A percentile compares a stretch with the other conserved stretches of the same genome.
phyloP scores from a whole-genome alignment of 2,888 invertebrate species.

The Lasioglossum zephyrum region DNA sequence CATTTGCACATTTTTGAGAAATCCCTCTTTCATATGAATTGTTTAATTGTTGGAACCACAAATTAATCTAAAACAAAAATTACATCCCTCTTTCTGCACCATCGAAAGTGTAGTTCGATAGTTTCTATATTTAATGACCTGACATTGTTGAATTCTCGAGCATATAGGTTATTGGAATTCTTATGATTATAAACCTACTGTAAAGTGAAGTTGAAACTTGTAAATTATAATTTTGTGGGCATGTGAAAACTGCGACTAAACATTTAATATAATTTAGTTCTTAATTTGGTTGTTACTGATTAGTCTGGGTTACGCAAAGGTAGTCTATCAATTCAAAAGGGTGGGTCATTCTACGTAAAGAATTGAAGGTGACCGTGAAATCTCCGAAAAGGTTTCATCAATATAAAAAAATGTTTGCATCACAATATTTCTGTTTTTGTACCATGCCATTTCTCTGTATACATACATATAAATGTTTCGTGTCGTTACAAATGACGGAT shows the following conservation, averaged over 20 bases:
- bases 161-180: background rate
- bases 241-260: background rate
- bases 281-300: background rate
- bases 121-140: background rate
- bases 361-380: too few relatives aligned
- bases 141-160: background rate
- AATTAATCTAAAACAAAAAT: background rate
- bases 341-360: too few relatives aligned
- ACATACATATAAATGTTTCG: too few relatives aligned
- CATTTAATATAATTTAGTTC: conserved; percentile 24
- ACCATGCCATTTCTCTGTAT: too few relatives aligned
- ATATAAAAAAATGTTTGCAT: too few relatives aligned
- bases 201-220: background rate
- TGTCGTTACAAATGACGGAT: background rate
- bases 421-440: too few relatives aligned
- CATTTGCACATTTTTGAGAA: too few relatives aligned
- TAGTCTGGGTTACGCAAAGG: too few relatives aligned
- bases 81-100: background rate
- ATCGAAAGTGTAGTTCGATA: background rate
- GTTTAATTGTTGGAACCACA: background rate
- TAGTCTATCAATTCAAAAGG: too few relatives aligned
- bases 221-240: background rate
- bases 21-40: background rate
- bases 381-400: too few relatives aligned
- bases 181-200: background rate